phyloP scores from a whole-genome alignment of 2,113 vertebrate species.

The Chloebia gouldiae region DNA sequence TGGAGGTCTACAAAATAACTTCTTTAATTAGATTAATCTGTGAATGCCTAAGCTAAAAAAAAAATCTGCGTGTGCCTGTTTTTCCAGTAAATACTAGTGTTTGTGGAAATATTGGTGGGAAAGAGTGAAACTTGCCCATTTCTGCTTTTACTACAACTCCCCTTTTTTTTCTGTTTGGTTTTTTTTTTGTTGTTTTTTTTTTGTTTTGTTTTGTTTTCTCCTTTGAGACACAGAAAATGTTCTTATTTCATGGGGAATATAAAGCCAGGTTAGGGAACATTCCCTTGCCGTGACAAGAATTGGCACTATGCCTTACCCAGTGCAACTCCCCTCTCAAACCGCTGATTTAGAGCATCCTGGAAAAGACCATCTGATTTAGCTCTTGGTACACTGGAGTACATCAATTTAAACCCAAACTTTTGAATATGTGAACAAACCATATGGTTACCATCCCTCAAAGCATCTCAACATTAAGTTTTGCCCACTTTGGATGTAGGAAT shows the following conservation, averaged over 20 bases:
- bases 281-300: not conserved
- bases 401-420: not conserved
- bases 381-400: not conserved
- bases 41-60: not conserved
- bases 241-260: conserved; percentile 7
- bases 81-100: not conserved
- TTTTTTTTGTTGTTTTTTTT: no score
- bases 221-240: not conserved
- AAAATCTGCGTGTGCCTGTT: not conserved
- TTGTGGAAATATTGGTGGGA: not conserved
- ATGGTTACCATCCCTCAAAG: not conserved
- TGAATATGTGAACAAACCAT: not conserved
- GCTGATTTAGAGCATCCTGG: not conserved
- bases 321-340: not conserved
- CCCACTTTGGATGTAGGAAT: not conserved
- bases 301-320: not conserved
- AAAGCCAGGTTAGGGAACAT: not conserved
- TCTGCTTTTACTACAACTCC: not conserved
- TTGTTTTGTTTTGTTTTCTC: not conserved
- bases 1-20: not conserved
- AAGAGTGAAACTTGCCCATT: not conserved
- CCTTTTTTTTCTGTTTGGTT: not conserved
- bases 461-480: not conserved
- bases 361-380: not conserved
- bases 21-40: not conserved